Percentiles rank a stretch among this genome's conserved stretches.
Conservation (phyloP, 2,888 invertebrate species). For the Orchesellides sinensis region DNA sequence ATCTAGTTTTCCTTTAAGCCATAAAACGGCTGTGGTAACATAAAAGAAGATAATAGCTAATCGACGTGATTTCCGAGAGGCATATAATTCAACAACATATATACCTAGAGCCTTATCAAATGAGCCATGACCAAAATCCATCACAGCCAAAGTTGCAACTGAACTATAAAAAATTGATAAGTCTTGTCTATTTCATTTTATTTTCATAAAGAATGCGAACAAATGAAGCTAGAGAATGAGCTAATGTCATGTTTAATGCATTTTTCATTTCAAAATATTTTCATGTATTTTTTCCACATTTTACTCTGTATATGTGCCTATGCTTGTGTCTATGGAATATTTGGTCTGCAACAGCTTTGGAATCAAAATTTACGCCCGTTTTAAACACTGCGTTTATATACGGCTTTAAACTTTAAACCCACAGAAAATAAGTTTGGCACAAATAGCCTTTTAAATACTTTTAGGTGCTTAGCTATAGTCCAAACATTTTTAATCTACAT, state of each 20-base stretch:
- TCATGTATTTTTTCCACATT: conserved; percentile 45
- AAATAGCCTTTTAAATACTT: too few species aligned
- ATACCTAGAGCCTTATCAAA: conserved; percentile 64
- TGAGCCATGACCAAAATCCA: conserved; percentile 73
- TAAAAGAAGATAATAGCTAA: conserved; percentile 66
- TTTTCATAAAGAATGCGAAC: neutral
- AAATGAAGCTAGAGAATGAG: conserved; percentile 2
- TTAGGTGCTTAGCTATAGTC: too few species aligned
- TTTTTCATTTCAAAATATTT: conserved; percentile 46
- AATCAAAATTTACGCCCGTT: too few species aligned
- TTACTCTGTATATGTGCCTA: too few species aligned
- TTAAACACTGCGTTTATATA: too few species aligned
- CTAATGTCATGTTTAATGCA: conserved; percentile 52
- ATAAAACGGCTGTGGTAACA: neutral
- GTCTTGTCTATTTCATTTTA: neutral
- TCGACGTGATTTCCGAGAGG: conserved; percentile 70
- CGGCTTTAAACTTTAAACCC: too few species aligned
- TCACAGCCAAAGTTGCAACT: conserved; percentile 41
- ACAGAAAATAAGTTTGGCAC: too few species aligned
- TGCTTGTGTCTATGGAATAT: too few species aligned
- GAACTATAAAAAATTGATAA: neutral
- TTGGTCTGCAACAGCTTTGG: too few species aligned
- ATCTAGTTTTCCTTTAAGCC: neutral
- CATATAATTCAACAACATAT: conserved; percentile 63
- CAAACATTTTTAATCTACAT: too few species aligned